Evolutionary conservation across 2,888 invertebrate genomes (phyloP), one percentile per base, ranked within the genome.

Genomic region (Phytoseiulus persimilis): DNA sequence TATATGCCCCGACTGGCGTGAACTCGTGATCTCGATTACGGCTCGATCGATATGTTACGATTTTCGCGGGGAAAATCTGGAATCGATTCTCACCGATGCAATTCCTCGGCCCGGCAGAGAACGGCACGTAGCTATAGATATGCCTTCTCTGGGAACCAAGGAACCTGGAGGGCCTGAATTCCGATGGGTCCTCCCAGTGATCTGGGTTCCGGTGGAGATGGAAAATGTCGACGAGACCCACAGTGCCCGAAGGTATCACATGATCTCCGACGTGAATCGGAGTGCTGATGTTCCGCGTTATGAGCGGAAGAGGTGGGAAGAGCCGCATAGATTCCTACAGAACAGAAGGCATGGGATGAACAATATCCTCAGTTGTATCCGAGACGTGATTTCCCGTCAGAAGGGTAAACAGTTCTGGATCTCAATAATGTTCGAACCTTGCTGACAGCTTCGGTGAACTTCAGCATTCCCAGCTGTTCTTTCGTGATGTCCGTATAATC

Each of bases 391-490:
- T n/a, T n/a, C n/a, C 9, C 39, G 9, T 39, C 5, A 39, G 9
- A 9, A 39, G 3, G 39, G 3, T 39, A 3, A 39, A 39, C 39
- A 3, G 9, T 9, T 39, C 39, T 39, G 39, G 9, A 39, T 9
- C 39, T 3, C 39, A 9, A 6, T 3, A 9, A 9, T 3, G 32
- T 32, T 5, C n/a, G 33, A 33, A 84, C 84, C 84, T 87, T 87
- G 87, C n/a, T 39, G 45, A 87, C 87, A 5, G 87, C 87, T 23
- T 87, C 87, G 87, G 45, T 33, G 1, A 39, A 87, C 11, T 28
- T 33, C 87, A 87, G 28, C 87, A 87, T 87, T 87, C 45, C 31
- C n/a, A 87, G 31, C 14, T 87, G 87, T 45, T 87, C 33, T 39
- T 87, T 87, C 9, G 87, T 32, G 18, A 33, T 32, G 87, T 87